phyloP scores from a whole-genome alignment of 2,113 vertebrate genomes.

The Proteles cristata region DNA sequence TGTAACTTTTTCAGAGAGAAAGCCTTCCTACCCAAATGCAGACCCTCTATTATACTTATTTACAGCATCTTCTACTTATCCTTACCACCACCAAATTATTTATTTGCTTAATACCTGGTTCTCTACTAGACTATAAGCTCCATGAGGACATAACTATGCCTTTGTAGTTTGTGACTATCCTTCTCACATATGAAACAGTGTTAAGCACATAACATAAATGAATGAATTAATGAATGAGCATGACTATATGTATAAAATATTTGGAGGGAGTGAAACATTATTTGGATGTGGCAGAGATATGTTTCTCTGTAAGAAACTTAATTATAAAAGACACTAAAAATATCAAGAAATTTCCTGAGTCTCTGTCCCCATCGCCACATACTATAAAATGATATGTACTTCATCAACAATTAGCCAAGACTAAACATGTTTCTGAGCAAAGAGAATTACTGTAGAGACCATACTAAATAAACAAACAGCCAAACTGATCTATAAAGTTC shows the following conservation, averaged over 20 bases:
- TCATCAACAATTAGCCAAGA: constrained; percentile 28
- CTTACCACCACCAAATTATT: neutral
- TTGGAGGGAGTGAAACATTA: neutral
- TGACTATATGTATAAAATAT: neutral
- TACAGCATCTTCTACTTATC: neutral
- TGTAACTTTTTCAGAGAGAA: neutral
- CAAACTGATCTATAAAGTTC: neutral
- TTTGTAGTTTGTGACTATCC: neutral
- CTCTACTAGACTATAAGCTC: neutral
- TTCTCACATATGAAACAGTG: neutral
- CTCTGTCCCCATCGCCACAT: neutral
- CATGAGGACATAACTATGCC: neutral
- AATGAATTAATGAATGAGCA: neutral
- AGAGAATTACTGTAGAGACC: neutral
- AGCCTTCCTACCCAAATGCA: neutral
- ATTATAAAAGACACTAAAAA: constrained; percentile 6
- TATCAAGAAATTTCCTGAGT: neutral
- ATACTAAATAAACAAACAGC: neutral
- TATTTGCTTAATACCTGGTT: neutral
- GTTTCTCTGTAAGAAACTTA: neutral
- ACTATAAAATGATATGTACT: neutral
- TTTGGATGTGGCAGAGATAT: neutral
- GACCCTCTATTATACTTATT: neutral
- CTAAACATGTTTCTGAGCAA: neutral
- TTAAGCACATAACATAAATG: neutral